Conservation (phyloP, 2,888 invertebrate genomes). For the Eurytoma californica region DNA sequence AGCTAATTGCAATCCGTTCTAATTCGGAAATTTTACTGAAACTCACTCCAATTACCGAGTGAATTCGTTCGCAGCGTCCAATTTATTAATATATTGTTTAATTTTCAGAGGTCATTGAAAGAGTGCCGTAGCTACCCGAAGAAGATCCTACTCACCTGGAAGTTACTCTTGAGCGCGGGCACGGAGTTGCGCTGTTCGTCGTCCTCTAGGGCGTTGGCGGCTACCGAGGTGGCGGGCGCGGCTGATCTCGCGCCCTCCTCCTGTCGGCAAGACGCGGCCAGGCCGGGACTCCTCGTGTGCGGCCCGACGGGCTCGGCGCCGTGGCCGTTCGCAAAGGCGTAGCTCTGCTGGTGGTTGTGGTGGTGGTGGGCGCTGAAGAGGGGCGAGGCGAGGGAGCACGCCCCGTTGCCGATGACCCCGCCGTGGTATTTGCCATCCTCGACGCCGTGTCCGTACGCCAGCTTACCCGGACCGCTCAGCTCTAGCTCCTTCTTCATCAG, state of each 20-base stretch:
- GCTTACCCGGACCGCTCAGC: slow-evolving; percentile 3
- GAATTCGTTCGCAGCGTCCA: too few species aligned
- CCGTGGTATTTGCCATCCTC: background rate
- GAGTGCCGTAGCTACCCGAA: too few species aligned
- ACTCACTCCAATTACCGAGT: too few species aligned
- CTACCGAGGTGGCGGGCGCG: background rate
- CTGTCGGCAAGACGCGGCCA: background rate
- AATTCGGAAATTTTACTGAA: too few species aligned
- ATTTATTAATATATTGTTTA: too few species aligned
- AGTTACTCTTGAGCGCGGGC: slow-evolving; percentile 51
- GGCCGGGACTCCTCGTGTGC: background rate
- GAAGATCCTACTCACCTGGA: slow-evolving; percentile 35
- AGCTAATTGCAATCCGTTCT: too few species aligned
- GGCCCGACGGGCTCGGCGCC: background rate
- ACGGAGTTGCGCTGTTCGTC: slow-evolving; percentile 49
- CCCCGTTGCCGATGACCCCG: slow-evolving; percentile 7
- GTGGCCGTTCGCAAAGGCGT: background rate
- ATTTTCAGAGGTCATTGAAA: too few species aligned
- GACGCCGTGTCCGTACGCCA: slow-evolving; percentile 18
- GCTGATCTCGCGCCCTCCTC: background rate
- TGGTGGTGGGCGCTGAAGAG: background rate
- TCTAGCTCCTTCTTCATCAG: slow-evolving; percentile 67
- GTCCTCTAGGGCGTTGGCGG: slow-evolving; percentile 29
- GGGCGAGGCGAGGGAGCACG: background rate
- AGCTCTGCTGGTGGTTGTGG: background rate